phyloP scores from a whole-genome alignment of 2,113 vertebrate species.

The Okapia johnstoni region DNA sequence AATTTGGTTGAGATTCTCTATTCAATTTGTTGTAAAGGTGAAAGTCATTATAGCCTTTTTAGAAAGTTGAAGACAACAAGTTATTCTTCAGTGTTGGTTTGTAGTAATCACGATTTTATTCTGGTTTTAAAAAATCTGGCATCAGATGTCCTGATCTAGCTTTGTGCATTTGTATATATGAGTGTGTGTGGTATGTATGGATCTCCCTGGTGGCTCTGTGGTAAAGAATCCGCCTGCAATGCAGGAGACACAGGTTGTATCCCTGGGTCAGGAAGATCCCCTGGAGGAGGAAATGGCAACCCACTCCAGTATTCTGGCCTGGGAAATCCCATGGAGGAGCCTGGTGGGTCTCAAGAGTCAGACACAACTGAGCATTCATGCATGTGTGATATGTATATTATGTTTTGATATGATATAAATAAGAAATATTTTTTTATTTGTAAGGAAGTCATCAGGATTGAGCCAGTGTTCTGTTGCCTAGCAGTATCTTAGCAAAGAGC shows the following conservation, averaged over 20 bases:
- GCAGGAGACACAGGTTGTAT: neutral
- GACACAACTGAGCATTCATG: neutral
- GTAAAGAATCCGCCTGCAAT: neutral
- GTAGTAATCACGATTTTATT: constrained; percentile 80
- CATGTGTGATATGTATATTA: neutral
- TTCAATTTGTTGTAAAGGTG: constrained; percentile 72
- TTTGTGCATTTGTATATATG: fast-evolving
- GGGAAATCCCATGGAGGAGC: neutral
- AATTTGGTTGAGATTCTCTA: constrained; percentile 67
- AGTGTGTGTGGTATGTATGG: neutral
- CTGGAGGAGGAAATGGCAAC: neutral
- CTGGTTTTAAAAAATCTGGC: constrained; percentile 53
- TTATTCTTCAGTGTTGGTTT: constrained; percentile 72
- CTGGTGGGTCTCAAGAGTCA: neutral
- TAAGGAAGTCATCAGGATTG: neutral
- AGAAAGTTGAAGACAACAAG: constrained; percentile 68
- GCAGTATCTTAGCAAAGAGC: neutral
- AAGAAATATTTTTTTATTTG: neutral
- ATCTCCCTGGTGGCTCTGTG: neutral
- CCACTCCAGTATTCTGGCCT: neutral
- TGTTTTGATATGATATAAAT: constrained; percentile 58
- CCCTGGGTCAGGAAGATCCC: neutral
- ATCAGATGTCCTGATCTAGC: neutral
- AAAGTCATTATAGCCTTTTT: constrained; percentile 65
- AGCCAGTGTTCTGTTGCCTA: neutral